Evolutionary conservation across 2,113 vertebrate species (phyloP), one percentile per base, ranked within the genome.

Genomic region (Xiphophorus couchianus): DNA sequence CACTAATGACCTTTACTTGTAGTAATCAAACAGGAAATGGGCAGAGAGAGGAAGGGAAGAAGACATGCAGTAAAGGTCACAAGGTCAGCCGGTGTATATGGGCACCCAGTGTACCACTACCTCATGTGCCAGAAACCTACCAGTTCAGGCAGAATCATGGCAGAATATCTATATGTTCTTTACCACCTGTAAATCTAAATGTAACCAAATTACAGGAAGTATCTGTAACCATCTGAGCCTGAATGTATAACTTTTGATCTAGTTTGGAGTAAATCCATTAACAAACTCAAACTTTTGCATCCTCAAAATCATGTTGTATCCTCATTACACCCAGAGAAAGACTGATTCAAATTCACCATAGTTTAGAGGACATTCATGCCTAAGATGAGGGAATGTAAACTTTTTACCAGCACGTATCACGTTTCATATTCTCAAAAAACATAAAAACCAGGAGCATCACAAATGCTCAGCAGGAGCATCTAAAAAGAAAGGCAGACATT

Each of bases 391-490:
- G 19, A n/a, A 25, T 58, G 51, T 58, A 58, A 58, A 58, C 51
- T 10, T n/a, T n/a, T 58, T n/a, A 58, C 25, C 51, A 58, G 51
- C 51, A 58, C 22, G 11, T 35, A 35, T 10, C 63, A 65, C 22
- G 63, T 19, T 65, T 65, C 25, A 35, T 64, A 54, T 70, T 48
- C 44, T 48, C 44, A 17, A 48, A 48, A 48, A 48, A 19, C 12
- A 42, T 42, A 64, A 39, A 64, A 71, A 76, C 62, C 22, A 90
- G 76, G 51, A 25, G 51, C 51, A 86, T 81, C 66, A 73, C 85
- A 85, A 77, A 72, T 13, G 78, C 64, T 84, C 73, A 71, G 84
- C 85, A 79, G 84, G 74, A 80, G 48, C 29, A 70, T 74, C 63
- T 80, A 27, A 37, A 48, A 67, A 76, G 71, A 60, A 66, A 44